phyloP scores from a whole-genome alignment of 2,113 vertebrate genomes.

The Hippocampus abdominalis region DNA sequence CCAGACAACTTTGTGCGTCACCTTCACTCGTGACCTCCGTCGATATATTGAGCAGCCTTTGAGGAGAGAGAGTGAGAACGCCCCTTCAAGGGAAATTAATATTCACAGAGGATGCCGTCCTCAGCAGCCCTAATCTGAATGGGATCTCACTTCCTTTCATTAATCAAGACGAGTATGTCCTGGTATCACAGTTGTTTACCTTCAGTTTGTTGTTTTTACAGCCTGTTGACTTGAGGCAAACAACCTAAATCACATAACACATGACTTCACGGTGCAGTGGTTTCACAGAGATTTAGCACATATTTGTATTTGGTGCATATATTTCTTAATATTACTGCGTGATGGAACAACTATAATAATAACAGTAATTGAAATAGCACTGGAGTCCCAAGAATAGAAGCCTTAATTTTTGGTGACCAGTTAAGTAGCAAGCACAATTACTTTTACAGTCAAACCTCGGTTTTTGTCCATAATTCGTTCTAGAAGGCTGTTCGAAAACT shows the following conservation, averaged over 20 bases:
- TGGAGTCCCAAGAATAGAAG: neutral
- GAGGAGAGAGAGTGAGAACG: slow-evolving; percentile 45
- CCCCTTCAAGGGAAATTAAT: slow-evolving; percentile 67
- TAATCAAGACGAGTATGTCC: slow-evolving; percentile 67
- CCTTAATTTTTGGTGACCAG: neutral
- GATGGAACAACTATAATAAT: neutral
- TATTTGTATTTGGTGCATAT: slow-evolving; percentile 18
- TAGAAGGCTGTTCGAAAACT: no score
- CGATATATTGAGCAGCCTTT: slow-evolving; percentile 52
- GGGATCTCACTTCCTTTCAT: slow-evolving; percentile 71
- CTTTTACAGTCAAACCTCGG: no score
- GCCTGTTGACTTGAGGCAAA: slow-evolving; percentile 65
- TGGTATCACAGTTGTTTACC: slow-evolving; percentile 58
- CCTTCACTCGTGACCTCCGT: slow-evolving; percentile 58
- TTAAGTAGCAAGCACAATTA: neutral
- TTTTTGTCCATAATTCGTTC: no score
- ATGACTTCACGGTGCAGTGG: slow-evolving; percentile 33
- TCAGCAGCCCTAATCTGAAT: slow-evolving; percentile 65
- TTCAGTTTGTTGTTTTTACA: slow-evolving; percentile 62
- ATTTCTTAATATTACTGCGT: neutral
- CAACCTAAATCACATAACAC: slow-evolving; percentile 60
- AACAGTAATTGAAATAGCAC: neutral
- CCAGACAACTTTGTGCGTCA: slow-evolving; percentile 56
- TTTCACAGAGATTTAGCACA: slow-evolving; percentile 8
- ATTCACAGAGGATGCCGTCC: slow-evolving; percentile 62